Percentiles rank a stretch among this genome's conserved stretches.
Evolutionary conservation across 2,113 vertebrate species (phyloP).

Genomic region (Pelusios castaneus): DNA sequence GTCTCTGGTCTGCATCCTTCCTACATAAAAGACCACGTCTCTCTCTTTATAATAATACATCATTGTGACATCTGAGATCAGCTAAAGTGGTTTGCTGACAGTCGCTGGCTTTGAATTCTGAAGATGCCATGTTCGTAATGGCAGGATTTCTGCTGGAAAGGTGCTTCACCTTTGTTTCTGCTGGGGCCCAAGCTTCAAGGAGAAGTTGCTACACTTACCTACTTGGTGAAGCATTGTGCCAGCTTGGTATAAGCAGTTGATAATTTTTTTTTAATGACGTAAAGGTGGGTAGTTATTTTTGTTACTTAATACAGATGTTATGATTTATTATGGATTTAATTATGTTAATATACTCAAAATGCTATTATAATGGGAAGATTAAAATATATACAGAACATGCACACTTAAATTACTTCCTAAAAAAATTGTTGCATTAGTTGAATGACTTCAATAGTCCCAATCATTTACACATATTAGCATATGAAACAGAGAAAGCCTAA

Average conservation of each 20-base stretch:
- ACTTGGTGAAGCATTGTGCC: neutral
- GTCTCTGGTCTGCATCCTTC: neutral
- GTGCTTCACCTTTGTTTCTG: neutral
- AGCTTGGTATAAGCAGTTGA: neutral
- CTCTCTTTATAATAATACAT: neutral
- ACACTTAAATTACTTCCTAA: constrained; percentile 32
- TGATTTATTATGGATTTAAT: neutral
- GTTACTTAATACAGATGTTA: neutral
- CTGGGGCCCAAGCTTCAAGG: neutral
- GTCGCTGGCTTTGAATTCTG: neutral
- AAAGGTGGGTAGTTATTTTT: neutral
- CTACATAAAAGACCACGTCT: neutral
- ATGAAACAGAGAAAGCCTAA: constrained; percentile 17
- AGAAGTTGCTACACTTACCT: neutral
- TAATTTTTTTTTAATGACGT: neutral
- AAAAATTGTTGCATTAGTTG: constrained; percentile 26
- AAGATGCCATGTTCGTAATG: neutral
- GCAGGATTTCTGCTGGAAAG: neutral
- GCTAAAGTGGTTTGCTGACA: neutral
- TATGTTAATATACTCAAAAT: neutral
- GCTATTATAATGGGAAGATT: neutral
- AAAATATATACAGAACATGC: neutral
- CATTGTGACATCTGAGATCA: neutral
- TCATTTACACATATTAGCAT: neutral
- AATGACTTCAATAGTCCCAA: constrained; percentile 12